Base-by-base conservation (phyloP, 2,888 invertebrate genomes). In the Drosophila barbarae region DNA sequence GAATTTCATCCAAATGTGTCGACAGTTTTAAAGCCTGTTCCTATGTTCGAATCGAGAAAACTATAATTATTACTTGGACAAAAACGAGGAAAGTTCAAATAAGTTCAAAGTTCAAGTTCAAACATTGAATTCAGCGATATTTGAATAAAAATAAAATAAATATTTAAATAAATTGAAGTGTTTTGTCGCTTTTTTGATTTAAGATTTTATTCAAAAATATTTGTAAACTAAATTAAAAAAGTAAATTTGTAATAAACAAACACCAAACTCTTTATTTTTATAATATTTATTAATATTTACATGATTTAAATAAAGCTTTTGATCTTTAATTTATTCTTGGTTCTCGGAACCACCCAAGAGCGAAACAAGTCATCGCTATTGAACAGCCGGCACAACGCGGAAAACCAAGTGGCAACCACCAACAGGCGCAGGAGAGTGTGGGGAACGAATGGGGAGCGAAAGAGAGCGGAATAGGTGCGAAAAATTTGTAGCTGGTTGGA, bases 341-440 rank as follows among this genome's bases (percentile, higher is more conserved):
- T 54, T 58, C 58, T 13, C 28, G 35, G 36, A 53, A 35, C 12
- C 10, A 21, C 10, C 30, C 18, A 3, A 5, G 38, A 35, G 13
- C 30, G 7, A n/a, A 36, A 53, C 13, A 10, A 15, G 32, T 26
- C 47, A 69, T 28, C 56, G 30, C 49, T 52, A 10, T 15, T 30
- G 35, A 51, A 61, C 18, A 72, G 49, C 61, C 77, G 75, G 69
- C 41, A 61, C 41, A 36, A 7, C 28, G 21, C 26, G 34, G n/a
- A 44, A 42, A 42, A 47, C 63, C 41, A 47, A 32, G 73, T 78
- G 78, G 76, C 75, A 73, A 68, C 49, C 36, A 23, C 36, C 35
- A 26, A 18, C 42, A 59, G 49, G 47, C 34, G 38, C 55, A 30
- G 50, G 34, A 55, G 53, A 54, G 36, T 41, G 64, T 50, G 64